These are phyloP conservation scores for Thalassoma bifasciatum DNA, from an alignment of 2,113 vertebrate genomes.

Conservation along the genomic window DNA sequence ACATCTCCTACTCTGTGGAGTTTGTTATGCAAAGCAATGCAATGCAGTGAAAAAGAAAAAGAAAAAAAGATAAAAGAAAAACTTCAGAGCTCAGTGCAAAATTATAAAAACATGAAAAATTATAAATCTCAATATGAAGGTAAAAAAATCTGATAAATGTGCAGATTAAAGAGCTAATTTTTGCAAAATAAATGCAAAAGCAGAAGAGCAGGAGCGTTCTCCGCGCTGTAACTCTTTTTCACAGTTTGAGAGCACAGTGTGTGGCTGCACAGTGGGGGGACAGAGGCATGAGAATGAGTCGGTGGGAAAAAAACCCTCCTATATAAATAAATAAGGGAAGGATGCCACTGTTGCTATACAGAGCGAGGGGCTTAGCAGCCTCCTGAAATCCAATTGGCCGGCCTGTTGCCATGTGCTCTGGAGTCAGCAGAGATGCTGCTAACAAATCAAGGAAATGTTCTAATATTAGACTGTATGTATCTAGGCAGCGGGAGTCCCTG, in stretches of 20 bases:
- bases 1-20: slow-evolving; percentile 32
- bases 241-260: slow-evolving; percentile 71
- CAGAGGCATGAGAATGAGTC: slow-evolving; percentile 73
- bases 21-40: slow-evolving; percentile 11
- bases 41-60: neutral
- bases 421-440: slow-evolving; percentile 79
- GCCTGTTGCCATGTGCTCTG: slow-evolving; percentile 78
- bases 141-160: slow-evolving; percentile 15
- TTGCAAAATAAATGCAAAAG: slow-evolving; percentile 28
- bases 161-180: slow-evolving; percentile 28
- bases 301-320: slow-evolving; percentile 60
- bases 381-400: slow-evolving; percentile 80
- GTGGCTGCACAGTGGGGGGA: slow-evolving; percentile 66
- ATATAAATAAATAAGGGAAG: slow-evolving; percentile 80
- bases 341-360: slow-evolving; percentile 82
- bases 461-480: slow-evolving; percentile 84
- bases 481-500: slow-evolving; percentile 80
- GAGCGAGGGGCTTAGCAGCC: slow-evolving; percentile 72
- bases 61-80: slow-evolving; percentile 10
- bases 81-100: slow-evolving; percentile 16
- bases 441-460: slow-evolving; percentile 83
- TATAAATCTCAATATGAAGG: neutral
- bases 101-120: slow-evolving; percentile 26
- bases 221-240: slow-evolving; percentile 68
- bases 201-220: slow-evolving; percentile 45